These are phyloP conservation scores for Actenoides hombroni DNA, from an alignment of 2,113 vertebrate species.

Conservation along the genomic window DNA sequence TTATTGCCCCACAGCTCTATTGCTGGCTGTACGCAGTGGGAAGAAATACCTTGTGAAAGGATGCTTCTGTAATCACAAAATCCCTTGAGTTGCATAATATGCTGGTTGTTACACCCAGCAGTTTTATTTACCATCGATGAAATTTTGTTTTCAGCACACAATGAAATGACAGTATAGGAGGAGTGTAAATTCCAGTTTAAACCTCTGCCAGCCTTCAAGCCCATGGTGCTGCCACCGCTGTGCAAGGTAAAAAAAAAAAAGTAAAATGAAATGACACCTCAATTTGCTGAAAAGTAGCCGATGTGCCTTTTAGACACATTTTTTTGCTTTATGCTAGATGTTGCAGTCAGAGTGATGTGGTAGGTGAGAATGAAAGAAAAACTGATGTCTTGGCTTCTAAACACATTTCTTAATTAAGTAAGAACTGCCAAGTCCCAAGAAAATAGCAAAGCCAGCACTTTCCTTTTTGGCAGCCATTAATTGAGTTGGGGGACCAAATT, in stretches of 20 bases:
- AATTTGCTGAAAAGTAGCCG: not conserved
- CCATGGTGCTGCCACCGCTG: not conserved
- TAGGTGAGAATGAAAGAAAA: not conserved
- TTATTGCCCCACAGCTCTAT: not conserved
- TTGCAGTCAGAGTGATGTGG: not conserved
- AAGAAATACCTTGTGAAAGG: not conserved
- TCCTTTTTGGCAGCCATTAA: not conserved
- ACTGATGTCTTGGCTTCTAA: not conserved
- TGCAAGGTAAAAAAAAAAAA: not conserved
- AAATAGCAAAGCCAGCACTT: not conserved
- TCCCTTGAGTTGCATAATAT: not conserved
- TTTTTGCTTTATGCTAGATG: not conserved
- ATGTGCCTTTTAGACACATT: not conserved
- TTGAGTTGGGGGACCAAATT: not conserved
- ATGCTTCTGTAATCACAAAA: not conserved
- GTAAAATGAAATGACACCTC: not conserved
- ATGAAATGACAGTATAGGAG: not conserved
- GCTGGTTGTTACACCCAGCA: not conserved
- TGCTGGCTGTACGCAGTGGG: not conserved
- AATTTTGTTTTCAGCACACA: not conserved
- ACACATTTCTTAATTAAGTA: conserved; percentile 30
- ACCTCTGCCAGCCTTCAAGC: not conserved
- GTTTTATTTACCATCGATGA: not conserved
- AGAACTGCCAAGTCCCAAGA: not conserved
- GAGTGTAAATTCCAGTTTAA: not conserved